These are phyloP conservation scores for Eurytemora carolleeae DNA, from an alignment of 1,140 invertebrate species.

Conservation along the genomic window DNA sequence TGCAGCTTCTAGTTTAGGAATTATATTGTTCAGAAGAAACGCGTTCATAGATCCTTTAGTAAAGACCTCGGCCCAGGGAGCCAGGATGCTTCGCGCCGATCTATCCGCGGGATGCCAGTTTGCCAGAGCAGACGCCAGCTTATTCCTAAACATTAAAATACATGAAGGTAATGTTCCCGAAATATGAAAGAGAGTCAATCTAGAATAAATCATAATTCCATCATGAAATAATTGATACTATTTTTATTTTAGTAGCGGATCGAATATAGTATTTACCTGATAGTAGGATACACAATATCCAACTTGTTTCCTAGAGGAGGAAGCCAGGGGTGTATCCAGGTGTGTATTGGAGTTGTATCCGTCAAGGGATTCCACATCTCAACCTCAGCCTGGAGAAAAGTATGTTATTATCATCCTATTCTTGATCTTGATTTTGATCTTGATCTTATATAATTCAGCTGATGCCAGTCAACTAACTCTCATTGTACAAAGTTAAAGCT, in stretches of 20 bases:
- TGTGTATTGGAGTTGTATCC: slow-evolving; percentile 79
- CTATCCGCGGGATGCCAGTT: slow-evolving; percentile 81
- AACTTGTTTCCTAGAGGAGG: slow-evolving; percentile 47
- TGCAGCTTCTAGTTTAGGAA: slow-evolving; percentile 63
- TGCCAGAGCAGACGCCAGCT: slow-evolving; percentile 60
- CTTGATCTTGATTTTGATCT: neutral
- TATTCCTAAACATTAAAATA: too few relatives aligned
- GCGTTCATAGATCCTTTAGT: slow-evolving; percentile 55
- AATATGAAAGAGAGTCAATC: too few relatives aligned
- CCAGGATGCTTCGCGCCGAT: slow-evolving; percentile 73
- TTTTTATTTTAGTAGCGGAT: too few relatives aligned
- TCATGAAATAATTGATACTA: too few relatives aligned
- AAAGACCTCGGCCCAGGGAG: slow-evolving; percentile 76
- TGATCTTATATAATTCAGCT: too few relatives aligned
- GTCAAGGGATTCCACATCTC: slow-evolving; percentile 82
- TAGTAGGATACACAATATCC: slow-evolving; percentile 69
- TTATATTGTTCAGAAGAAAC: slow-evolving; percentile 67
- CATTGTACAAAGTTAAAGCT: too few relatives aligned
- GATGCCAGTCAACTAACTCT: too few relatives aligned
- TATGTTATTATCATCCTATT: slow-evolving; percentile 15
- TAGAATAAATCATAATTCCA: too few relatives aligned
- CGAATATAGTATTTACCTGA: too few relatives aligned
- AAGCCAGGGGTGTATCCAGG: slow-evolving; percentile 92
- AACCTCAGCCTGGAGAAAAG: slow-evolving; percentile 56
- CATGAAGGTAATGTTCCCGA: too few relatives aligned